These are phyloP conservation scores for Drosophila monieri DNA, from an alignment of 2,888 invertebrate genomes.

Conservation along the genomic window DNA sequence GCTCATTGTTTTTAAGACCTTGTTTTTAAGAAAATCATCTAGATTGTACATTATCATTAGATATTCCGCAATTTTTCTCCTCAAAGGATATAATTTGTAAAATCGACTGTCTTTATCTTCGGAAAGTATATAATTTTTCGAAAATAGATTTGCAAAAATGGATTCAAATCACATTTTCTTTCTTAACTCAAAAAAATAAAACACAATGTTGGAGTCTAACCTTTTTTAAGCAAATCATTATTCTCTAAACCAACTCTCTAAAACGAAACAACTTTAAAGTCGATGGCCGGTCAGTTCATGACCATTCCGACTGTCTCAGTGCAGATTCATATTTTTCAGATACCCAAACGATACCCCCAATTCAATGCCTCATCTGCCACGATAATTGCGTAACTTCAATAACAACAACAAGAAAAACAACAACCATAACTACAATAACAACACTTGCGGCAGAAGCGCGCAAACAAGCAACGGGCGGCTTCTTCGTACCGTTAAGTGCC, in stretches of 20 bases:
- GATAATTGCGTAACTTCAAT: slow-evolving; percentile 44
- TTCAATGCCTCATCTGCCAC: slow-evolving; percentile 32
- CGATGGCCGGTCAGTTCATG: slow-evolving; percentile 18
- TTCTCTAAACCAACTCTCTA: background rate
- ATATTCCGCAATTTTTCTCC: too few relatives aligned
- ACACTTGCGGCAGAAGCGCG: slow-evolving; percentile 20
- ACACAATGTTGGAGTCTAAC: background rate
- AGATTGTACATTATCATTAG: too few relatives aligned
- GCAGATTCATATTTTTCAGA: slow-evolving; percentile 18
- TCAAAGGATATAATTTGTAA: too few relatives aligned
- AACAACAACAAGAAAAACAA: slow-evolving; percentile 1
- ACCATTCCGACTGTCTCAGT: slow-evolving; percentile 18
- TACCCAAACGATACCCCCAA: slow-evolving; percentile 25
- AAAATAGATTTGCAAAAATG: too few relatives aligned
- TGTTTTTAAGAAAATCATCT: too few relatives aligned
- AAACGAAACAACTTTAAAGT: slow-evolving; percentile 5
- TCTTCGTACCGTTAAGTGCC: slow-evolving; percentile 70
- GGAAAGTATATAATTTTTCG: too few relatives aligned
- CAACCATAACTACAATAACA: slow-evolving; percentile 5
- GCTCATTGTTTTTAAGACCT: too few relatives aligned
- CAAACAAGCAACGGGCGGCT: slow-evolving; percentile 42
- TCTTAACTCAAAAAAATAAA: background rate
- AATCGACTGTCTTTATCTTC: too few relatives aligned
- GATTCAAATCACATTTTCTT: too few relatives aligned
- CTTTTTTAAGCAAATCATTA: too few relatives aligned